Base-by-base conservation (phyloP, 1,140 invertebrate species). In the Rhopalosiphum padi region DNA sequence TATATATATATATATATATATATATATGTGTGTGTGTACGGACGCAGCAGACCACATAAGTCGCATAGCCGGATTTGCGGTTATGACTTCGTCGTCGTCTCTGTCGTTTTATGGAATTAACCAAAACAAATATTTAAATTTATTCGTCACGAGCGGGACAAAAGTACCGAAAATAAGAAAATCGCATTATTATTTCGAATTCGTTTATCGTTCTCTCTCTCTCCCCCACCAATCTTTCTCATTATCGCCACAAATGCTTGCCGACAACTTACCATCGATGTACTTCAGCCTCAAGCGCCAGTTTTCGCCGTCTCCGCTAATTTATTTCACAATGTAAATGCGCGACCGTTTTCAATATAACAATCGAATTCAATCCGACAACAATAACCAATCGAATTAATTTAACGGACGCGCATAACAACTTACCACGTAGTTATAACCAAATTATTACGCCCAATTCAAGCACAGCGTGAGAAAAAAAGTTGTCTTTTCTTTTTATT, bases 61-160 rank as follows among this genome's bases (percentile, higher is more conserved):
- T 77, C 60, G 60, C 60, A 5, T n/a, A 77, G 30, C 60, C 60
- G 30, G 60, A 77, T 77, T 77, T 77, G 60, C 60, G 60, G 60
- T 77, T 77, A 77, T 77, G 30, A 77, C 60, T n/a, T n/a, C 60
- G 60, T n/a, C 60, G 60, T 68, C 30, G 11, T 77, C 60, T 77
- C 30, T n/a, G 30, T 15, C 60, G 15, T 77, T 68, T n/a, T 21
- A n/a, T n/a, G 60, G 60, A 77, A 77, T 77, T 77, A 77, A 77
- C 60, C 60, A n/a, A 77, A 77, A n/a, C 30, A 77, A 77, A 77
- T 77, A 77, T 77, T 77, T 77, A 77, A 77, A 77, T 77, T n/a
- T 77, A 77, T 77, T n/a, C 60, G 30, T n/a, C 30, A 15, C 30
- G 30, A 15, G 15, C 60, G n/a, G n/a, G n/a, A 77, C n/a, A 6